These are phyloP conservation scores for Hystrix brachyura DNA, from an alignment of 2,113 vertebrate genomes.

Conservation along the genomic window DNA sequence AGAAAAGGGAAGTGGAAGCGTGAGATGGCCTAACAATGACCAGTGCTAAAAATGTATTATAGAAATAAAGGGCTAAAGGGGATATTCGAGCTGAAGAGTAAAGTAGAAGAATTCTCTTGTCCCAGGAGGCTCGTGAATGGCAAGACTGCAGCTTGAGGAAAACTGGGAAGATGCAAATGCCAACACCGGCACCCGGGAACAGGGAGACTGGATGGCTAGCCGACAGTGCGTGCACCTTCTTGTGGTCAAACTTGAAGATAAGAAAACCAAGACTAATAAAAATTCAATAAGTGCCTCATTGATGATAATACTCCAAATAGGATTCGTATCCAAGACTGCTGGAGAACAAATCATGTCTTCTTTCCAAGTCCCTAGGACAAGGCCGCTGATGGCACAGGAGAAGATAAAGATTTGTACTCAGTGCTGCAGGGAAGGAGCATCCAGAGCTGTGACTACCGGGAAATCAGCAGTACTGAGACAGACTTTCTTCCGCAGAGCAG, in stretches of 20 bases:
- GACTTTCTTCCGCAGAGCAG: background rate
- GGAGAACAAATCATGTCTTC: background rate
- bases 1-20: background rate
- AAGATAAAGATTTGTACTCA: background rate
- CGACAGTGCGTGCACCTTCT: background rate
- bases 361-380: background rate
- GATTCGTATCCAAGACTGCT: background rate
- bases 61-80: background rate
- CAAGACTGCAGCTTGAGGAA: fast-evolving
- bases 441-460: fast-evolving
- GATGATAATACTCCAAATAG: background rate
- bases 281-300: background rate
- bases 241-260: background rate
- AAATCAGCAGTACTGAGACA: background rate
- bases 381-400: background rate
- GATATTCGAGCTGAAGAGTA: background rate
- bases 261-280: background rate
- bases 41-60: background rate
- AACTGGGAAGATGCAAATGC: fast-evolving
- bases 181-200: fast-evolving
- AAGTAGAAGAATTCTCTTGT: background rate
- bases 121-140: background rate
- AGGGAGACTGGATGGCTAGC: fast-evolving
- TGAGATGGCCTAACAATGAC: background rate
- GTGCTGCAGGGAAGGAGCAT: background rate